Evolutionary conservation across 2,797 vertebrate genomes (phyloP).

Genomic region (Masticophis lateralis): DNA sequence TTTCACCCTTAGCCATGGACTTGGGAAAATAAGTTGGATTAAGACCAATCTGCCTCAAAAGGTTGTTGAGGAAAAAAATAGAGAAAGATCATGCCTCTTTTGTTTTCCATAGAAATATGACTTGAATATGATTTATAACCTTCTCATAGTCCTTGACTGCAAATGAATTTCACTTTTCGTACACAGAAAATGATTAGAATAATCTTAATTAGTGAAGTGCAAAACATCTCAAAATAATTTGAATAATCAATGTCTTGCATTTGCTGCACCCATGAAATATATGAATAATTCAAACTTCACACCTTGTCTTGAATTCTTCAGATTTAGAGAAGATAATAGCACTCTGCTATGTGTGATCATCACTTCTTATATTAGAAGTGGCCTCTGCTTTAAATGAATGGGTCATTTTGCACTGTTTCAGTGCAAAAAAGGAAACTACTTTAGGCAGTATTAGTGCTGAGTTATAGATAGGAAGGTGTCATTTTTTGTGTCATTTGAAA

Average conservation of each 20-base stretch:
- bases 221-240: conserved; percentile 37
- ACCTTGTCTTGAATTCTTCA: conserved; percentile 41
- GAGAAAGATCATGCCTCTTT: background rate
- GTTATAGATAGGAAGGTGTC: background rate
- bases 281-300: conserved; percentile 51
- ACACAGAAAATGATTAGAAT: conserved; percentile 27
- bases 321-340: conserved; percentile 49
- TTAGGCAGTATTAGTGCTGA: conserved; percentile 20
- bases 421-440: background rate
- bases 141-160: background rate
- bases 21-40: background rate
- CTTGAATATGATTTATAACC: conserved; percentile 12
- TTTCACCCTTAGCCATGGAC: background rate
- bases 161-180: conserved; percentile 5
- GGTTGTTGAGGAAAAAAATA: background rate
- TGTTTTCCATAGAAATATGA: background rate
- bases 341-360: conserved; percentile 36
- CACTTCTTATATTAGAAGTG: conserved; percentile 33
- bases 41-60: background rate
- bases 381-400: conserved; percentile 18
- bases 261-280: conserved; percentile 40
- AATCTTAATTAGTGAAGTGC: conserved; percentile 17
- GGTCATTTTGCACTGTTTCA: background rate
- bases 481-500: conserved; percentile 17
- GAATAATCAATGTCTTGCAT: conserved; percentile 49